Evolutionary conservation across 2,113 vertebrate species (phyloP), one percentile per base, ranked within the genome.

Genomic region (Acrocephalus arundinaceus): DNA sequence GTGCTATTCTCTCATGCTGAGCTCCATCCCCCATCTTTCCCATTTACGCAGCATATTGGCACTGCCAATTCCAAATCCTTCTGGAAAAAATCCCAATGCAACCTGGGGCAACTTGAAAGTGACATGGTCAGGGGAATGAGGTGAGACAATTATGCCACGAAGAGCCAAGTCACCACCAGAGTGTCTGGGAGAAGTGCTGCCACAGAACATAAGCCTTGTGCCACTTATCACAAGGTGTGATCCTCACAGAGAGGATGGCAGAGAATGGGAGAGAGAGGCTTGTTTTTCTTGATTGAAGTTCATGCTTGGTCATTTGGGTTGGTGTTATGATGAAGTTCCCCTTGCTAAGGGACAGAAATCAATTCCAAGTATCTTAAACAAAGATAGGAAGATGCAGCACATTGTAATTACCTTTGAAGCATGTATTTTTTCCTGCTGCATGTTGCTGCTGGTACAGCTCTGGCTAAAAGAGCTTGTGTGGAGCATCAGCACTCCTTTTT

Each of bases 401-500:
- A 7, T 8, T 63, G 63, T 76, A 93, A 85, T 90, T 85, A 83
- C 30, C 35, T 82, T 85, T 7, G 10, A 93, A 82, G 30, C 9
- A 16, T 52, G 15, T 43, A 16, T 49, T 83, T 93, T 94, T 85
- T 92, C 6, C 37, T 35, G 23, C 35, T 75, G 31, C 39, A 73
- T 1, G 3, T 37, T 88, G 48, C 33, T 89, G 15, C 61, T 84
- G 35, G 19, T 82, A 87, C 46, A 54, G 28, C 15, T 91, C 51
- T 66, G 25, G 61, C 74, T 95, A 45, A 85, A 96, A 83, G 27
- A 52, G 33, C 46, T 88, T 91, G 82, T 78, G 89, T 95, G 63
- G 74, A 94, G 78, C 87, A 74, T 57, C 49, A 94, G 67, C 30
- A 55, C 62, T 96, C 89, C 62, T 84, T 93, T 96, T 96, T 89